Percentiles rank a stretch among this genome's conserved stretches.
Evolutionary conservation across 2,113 vertebrate genomes (phyloP).

Genomic region (Gymnocephalus cernua): DNA sequence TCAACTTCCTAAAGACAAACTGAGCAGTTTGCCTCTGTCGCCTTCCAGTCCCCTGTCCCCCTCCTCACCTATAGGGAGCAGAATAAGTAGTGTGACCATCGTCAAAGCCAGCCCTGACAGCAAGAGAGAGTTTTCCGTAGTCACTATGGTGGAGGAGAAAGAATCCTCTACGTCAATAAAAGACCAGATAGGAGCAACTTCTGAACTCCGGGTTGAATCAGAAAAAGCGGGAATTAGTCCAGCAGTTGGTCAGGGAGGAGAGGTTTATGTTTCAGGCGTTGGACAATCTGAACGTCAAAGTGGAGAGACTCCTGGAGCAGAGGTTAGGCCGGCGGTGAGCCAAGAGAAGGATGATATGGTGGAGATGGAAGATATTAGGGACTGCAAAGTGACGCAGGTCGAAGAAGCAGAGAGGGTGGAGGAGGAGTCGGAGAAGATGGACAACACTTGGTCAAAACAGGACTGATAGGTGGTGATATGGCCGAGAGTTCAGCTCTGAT

Average conservation of each 20-base stretch:
- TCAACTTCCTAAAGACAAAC: slow-evolving; percentile 37
- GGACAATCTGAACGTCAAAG: slow-evolving; percentile 10
- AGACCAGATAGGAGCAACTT: slow-evolving; percentile 14
- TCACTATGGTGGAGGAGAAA: slow-evolving; percentile 60
- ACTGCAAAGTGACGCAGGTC: slow-evolving; percentile 66
- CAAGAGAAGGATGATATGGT: slow-evolving; percentile 73
- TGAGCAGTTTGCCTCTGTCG: slow-evolving; percentile 18
- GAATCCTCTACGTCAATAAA: neutral
- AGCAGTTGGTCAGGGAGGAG: neutral
- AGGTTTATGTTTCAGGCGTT: neutral
- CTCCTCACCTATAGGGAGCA: slow-evolving; percentile 32
- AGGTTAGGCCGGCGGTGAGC: neutral
- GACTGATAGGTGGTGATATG: neutral
- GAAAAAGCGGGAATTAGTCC: neutral
- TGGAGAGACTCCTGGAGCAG: neutral
- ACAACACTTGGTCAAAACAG: neutral
- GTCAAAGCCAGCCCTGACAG: slow-evolving; percentile 67
- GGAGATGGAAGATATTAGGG: slow-evolving; percentile 75
- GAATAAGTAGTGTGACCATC: slow-evolving; percentile 38
- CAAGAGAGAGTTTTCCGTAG: slow-evolving; percentile 70
- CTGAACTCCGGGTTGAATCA: neutral
- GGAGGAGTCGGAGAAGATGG: neutral
- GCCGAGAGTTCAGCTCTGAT: neutral
- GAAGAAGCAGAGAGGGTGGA: slow-evolving; percentile 3
- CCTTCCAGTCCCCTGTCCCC: slow-evolving; percentile 31